Evolutionary conservation across 2,797 vertebrate species (phyloP).

Genomic region (Dendrocincla tyrannina): DNA sequence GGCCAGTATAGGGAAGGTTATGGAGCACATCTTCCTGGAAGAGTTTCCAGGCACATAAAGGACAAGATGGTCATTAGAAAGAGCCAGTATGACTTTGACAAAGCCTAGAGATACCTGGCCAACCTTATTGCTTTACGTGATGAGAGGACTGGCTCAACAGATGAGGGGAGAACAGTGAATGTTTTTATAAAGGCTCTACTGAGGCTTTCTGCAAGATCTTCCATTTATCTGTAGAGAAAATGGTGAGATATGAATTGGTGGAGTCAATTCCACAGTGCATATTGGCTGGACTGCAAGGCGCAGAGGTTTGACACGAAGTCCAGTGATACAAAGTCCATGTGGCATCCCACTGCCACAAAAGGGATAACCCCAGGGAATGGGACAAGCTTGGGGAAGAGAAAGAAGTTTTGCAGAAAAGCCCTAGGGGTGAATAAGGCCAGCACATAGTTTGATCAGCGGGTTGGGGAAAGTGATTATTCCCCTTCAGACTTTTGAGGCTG

Average conservation of each 20-base stretch:
- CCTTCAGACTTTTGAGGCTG: not conserved
- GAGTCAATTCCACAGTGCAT: not conserved
- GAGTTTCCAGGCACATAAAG: not conserved
- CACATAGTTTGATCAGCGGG: not conserved
- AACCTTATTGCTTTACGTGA: not conserved
- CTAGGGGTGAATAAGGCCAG: not conserved
- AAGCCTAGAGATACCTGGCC: not conserved
- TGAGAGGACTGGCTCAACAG: not conserved
- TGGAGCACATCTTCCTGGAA: not conserved
- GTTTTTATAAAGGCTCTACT: not conserved
- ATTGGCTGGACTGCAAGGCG: not conserved
- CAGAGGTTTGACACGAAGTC: not conserved
- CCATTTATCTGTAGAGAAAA: not conserved
- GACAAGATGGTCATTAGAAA: not conserved
- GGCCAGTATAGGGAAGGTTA: not conserved
- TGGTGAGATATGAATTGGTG: not conserved
- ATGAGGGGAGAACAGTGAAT: not conserved
- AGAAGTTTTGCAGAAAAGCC: not conserved
- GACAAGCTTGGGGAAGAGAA: not conserved
- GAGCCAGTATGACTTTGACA: not conserved
- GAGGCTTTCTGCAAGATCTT: not conserved
- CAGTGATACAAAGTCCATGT: not conserved
- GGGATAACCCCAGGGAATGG: not conserved
- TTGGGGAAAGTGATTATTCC: not conserved
- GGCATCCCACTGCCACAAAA: not conserved